phyloP scores from a whole-genome alignment of 2,888 invertebrate genomes.

The Acrobasis suavella region DNA sequence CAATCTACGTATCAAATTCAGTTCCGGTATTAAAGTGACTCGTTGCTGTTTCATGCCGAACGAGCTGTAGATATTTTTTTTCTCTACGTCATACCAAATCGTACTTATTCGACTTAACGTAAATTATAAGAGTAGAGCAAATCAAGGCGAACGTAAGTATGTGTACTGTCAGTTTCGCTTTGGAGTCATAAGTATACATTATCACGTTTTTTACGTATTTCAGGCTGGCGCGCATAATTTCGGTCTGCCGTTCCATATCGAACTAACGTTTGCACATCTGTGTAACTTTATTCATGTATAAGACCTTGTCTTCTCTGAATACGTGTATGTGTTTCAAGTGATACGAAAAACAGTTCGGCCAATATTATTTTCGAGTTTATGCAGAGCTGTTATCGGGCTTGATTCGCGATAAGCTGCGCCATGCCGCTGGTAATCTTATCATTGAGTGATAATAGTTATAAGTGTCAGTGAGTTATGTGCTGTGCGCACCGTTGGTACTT shows the following conservation, averaged over 20 bases:
- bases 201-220: slow-evolving; percentile 39
- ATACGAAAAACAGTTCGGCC: slow-evolving; percentile 56
- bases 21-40: slow-evolving; percentile 4
- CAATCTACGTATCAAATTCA: slow-evolving; percentile 8
- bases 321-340: slow-evolving; percentile 31
- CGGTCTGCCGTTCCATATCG: slow-evolving; percentile 33
- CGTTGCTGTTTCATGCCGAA: not conserved
- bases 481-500: slow-evolving; percentile 64
- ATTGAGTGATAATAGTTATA: slow-evolving; percentile 79
- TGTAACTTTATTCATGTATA: slow-evolving; percentile 33
- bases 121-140: not conserved
- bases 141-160: not conserved
- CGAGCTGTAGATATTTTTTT: not conserved
- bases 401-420: slow-evolving; percentile 77
- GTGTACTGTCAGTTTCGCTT: slow-evolving; percentile 20
- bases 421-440: slow-evolving; percentile 78
- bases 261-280: slow-evolving; percentile 35
- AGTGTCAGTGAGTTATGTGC: slow-evolving; percentile 79
- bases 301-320: slow-evolving; percentile 23
- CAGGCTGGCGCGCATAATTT: slow-evolving; percentile 39
- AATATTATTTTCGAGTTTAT: slow-evolving; percentile 60
- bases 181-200: slow-evolving; percentile 37
- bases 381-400: slow-evolving; percentile 70
- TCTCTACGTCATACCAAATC: too few species aligned
- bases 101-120: not conserved